Percentiles rank a stretch among this genome's conserved stretches.
phyloP scores from a whole-genome alignment of 2,888 invertebrate genomes.

The Dryobotodes eremita region DNA sequence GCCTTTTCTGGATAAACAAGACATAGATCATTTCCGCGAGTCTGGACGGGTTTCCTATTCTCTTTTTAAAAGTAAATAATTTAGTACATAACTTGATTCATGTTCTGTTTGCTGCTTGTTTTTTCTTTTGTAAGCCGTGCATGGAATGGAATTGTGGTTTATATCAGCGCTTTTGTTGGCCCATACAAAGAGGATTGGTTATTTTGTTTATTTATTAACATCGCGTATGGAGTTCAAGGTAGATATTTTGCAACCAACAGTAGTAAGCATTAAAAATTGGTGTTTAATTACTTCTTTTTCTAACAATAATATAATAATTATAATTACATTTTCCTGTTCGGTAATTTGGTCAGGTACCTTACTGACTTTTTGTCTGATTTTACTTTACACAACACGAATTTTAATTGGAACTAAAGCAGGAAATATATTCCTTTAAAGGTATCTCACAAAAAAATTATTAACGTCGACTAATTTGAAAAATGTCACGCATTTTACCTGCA shows the following conservation, averaged over 20 bases:
- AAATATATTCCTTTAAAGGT: background rate
- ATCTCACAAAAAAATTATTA: background rate
- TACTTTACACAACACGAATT: background rate
- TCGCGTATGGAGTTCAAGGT: conserved; percentile 2
- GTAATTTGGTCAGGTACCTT: background rate
- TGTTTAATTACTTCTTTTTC: background rate
- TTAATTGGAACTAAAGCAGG: background rate
- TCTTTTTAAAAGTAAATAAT: conserved; percentile 51
- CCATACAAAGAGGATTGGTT: conserved; percentile 52
- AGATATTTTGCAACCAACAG: conserved; percentile 24
- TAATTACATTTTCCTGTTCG: conserved; percentile 6
- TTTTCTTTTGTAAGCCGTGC: conserved; percentile 58
- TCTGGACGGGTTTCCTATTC: conserved; percentile 55
- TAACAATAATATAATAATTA: background rate
- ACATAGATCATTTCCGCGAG: conserved; percentile 74
- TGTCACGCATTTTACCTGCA: background rate
- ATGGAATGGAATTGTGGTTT: conserved; percentile 64
- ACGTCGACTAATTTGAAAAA: background rate
- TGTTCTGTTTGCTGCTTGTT: conserved; percentile 59
- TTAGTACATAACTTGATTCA: conserved; percentile 57
- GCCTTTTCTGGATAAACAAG: conserved; percentile 74
- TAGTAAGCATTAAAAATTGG: background rate
- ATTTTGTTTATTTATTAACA: conserved; percentile 53
- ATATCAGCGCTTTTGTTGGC: conserved; percentile 54
- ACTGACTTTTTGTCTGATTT: background rate